Conservation (phyloP, 2,113 vertebrate species). For the Sardina pilchardus region DNA sequence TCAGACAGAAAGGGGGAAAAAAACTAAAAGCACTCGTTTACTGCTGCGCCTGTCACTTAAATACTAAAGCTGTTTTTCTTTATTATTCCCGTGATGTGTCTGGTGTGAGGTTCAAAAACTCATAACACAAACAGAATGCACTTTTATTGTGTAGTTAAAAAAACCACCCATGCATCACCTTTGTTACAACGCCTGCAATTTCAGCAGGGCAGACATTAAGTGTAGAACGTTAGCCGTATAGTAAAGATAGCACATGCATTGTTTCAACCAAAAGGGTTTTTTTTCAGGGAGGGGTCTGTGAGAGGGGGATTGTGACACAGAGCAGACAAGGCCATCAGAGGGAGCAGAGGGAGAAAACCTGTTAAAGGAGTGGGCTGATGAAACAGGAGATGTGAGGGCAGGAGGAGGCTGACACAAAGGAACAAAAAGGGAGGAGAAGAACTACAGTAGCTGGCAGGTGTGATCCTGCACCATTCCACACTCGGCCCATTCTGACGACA, state of each 20-base stretch:
- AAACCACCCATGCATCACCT: background rate
- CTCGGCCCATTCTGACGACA: background rate
- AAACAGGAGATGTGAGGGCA: background rate
- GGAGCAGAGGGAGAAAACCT: background rate
- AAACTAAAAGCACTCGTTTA: constrained; percentile 8
- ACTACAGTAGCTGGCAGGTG: background rate
- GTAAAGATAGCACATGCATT: background rate
- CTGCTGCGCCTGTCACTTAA: background rate
- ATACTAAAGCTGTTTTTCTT: constrained; percentile 8
- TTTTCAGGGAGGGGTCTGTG: background rate
- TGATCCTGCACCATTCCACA: background rate
- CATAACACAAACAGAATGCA: background rate
- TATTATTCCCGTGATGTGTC: background rate
- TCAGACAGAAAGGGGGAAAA: constrained; percentile 33
- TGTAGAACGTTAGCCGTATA: background rate
- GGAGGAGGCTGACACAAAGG: background rate
- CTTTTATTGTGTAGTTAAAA: background rate
- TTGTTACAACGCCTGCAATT: background rate
- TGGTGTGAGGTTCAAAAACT: background rate
- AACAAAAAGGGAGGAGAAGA: constrained; percentile 4
- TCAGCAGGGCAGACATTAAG: background rate
- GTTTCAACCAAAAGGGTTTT: background rate
- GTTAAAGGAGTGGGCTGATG: background rate
- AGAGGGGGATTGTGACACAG: background rate
- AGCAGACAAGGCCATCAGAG: background rate